phyloP scores from a whole-genome alignment of 2,888 invertebrate species.

The Carabus problematicus region DNA sequence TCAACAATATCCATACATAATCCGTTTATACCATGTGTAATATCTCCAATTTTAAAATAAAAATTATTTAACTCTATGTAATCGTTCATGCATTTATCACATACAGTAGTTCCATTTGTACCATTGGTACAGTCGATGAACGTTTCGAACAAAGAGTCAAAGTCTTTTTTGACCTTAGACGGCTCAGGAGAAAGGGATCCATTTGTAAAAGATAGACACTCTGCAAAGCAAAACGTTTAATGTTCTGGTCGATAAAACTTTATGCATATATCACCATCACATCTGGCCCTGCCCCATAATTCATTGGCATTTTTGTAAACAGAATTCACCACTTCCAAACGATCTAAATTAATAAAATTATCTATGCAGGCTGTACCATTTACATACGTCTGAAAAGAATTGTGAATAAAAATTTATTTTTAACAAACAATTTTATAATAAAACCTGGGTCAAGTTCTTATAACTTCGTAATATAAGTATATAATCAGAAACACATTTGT shows the following conservation, averaged over 20 bases:
- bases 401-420: background rate
- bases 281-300: constrained; percentile 70
- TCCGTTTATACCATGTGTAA: constrained; percentile 64
- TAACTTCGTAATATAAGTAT: constrained; percentile 62
- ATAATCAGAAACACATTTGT: constrained; percentile 65
- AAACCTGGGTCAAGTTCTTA: constrained; percentile 59
- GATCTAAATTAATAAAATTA: constrained; percentile 67
- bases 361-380: constrained; percentile 66
- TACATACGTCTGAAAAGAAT: constrained; percentile 52
- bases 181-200: constrained; percentile 56
- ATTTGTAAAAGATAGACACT: constrained; percentile 64
- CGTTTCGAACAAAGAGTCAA: constrained; percentile 60
- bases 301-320: constrained; percentile 64
- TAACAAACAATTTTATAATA: background rate
- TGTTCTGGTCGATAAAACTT: background rate
- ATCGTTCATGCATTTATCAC: constrained; percentile 63
- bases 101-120: constrained; percentile 56
- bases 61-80: constrained; percentile 65
- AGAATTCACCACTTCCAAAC: constrained; percentile 67
- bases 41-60: constrained; percentile 66
- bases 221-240: constrained; percentile 57
- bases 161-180: constrained; percentile 62
- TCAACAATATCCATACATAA: constrained; percentile 75
- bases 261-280: constrained; percentile 63
- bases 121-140: constrained; percentile 61